These are phyloP conservation scores for Columba janthina DNA, from an alignment of 2,113 vertebrate genomes.

Conservation along the genomic window DNA sequence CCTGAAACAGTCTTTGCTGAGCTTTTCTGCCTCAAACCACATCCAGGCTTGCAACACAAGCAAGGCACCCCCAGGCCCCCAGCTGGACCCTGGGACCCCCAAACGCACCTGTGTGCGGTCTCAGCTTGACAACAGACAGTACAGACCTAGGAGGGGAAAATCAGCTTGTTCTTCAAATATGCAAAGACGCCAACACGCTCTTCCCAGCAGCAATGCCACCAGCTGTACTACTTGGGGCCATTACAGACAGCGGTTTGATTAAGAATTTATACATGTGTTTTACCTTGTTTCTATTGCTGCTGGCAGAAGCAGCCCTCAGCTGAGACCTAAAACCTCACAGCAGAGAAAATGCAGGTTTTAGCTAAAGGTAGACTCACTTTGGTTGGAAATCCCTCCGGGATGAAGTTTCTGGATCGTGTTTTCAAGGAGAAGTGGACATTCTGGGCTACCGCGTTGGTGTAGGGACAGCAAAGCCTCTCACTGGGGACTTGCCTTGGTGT, in stretches of 20 bases:
- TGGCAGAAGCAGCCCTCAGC: not conserved
- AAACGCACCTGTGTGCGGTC: fast-evolving
- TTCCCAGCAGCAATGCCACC: not conserved
- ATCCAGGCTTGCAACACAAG: not conserved
- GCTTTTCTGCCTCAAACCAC: not conserved
- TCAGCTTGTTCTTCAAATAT: not conserved
- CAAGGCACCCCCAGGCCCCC: not conserved
- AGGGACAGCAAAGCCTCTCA: not conserved
- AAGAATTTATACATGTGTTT: not conserved
- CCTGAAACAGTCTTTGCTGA: not conserved
- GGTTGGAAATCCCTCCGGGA: not conserved
- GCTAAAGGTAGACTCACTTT: not conserved
- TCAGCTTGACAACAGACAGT: not conserved
- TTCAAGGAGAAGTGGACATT: not conserved
- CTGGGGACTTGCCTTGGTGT: too few relatives aligned
- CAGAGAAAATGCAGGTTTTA: not conserved
- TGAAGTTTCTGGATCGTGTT: not conserved
- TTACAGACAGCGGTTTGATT: not conserved
- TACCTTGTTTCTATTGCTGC: not conserved
- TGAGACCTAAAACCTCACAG: not conserved
- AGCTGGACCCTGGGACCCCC: not conserved
- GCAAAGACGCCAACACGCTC: fast-evolving
- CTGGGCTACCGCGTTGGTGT: fast-evolving
- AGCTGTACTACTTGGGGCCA: not conserved
- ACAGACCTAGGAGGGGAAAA: not conserved